A percentile compares a stretch with the other conserved stretches of the same genome.
Conservation (phyloP, 2,888 invertebrate genomes). For the Tenthredo livida region DNA sequence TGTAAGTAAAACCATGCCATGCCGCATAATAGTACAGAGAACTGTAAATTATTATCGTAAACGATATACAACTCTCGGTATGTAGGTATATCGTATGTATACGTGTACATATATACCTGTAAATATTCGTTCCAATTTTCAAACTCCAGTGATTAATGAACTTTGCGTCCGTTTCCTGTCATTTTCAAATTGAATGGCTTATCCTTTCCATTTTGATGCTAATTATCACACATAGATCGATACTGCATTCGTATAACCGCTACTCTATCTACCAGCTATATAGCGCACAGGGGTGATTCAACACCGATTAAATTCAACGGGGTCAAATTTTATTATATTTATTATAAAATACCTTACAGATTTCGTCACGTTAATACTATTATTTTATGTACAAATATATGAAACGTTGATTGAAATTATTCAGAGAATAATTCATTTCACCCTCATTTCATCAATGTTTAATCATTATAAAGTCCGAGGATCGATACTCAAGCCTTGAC, state of each 20-base stretch:
- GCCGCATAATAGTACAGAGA: not conserved
- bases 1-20: not conserved
- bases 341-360: not conserved
- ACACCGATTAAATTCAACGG: not conserved
- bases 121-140: constrained; percentile 55
- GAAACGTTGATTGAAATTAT: not conserved
- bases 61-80: not conserved
- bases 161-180: constrained; percentile 63
- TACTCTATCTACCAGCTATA: not conserved
- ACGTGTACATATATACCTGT: not conserved
- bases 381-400: not conserved
- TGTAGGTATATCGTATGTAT: not conserved
- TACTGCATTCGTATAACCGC: constrained; percentile 50
- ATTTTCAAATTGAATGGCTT: constrained; percentile 69
- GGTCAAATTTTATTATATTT: not conserved
- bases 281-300: not conserved
- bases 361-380: not conserved
- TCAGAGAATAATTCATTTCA: not conserved
- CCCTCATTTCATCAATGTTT: not conserved
- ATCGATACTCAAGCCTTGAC: constrained; percentile 36
- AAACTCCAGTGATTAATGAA: constrained; percentile 69
- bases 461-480: not conserved
- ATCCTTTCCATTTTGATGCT: constrained; percentile 72
- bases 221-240: constrained; percentile 66
- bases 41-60: constrained; percentile 12